phyloP scores from a whole-genome alignment of 53 echinoderm and acorn worm genomes.

The Stichopus horrens region DNA sequence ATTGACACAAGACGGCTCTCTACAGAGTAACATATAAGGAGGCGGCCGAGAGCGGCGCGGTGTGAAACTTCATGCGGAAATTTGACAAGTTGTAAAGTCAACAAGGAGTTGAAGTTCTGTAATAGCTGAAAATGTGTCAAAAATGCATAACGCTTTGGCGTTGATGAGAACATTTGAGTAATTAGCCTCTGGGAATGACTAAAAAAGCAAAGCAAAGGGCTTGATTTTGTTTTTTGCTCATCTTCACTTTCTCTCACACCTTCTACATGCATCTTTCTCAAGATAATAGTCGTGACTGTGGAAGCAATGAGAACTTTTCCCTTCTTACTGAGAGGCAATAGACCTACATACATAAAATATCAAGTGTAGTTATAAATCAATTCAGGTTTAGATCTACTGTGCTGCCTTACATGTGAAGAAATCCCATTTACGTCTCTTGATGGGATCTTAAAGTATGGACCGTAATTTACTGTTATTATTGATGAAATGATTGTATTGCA shows the following conservation, averaged over 20 bases:
- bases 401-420: too few species aligned
- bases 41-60: too few species aligned
- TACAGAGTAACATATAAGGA: not conserved
- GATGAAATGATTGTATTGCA: too few species aligned
- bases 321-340: not conserved
- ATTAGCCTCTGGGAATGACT: not conserved
- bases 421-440: too few species aligned
- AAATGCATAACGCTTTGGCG: conserved; percentile 6
- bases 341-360: not conserved
- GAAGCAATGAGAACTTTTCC: not conserved
- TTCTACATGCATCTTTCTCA: not conserved
- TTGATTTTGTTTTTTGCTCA: not conserved
- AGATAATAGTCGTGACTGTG: not conserved
- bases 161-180: not conserved
- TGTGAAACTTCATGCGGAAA: not conserved
- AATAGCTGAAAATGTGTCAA: not conserved
- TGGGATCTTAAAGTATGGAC: too few species aligned
- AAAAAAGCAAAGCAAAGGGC: too few species aligned
- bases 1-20: not conserved
- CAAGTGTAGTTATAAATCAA: not conserved
- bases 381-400: too few species aligned
- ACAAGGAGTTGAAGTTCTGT: not conserved
- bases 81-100: conserved; percentile 2
- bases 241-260: too few species aligned
- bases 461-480: too few species aligned